A percentile compares a stretch with the other conserved stretches of the same genome.
phyloP scores from a whole-genome alignment of 2,113 vertebrate genomes.

The Vanacampus margaritifer region DNA sequence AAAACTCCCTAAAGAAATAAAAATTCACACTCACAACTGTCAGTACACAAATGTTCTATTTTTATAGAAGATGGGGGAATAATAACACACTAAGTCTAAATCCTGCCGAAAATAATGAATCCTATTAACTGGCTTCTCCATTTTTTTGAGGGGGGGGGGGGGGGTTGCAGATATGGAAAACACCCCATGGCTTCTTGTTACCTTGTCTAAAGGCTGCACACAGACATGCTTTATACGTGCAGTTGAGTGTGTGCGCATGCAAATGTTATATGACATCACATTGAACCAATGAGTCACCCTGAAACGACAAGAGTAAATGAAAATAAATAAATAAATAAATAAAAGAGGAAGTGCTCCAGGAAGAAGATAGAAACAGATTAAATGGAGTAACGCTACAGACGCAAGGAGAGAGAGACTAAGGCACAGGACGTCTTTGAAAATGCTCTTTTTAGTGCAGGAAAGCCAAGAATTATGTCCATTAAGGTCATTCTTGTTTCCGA shows the following conservation, averaged over 20 bases:
- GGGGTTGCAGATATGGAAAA: background rate
- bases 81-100: too few species aligned
- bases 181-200: background rate
- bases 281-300: slow-evolving; percentile 20
- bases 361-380: slow-evolving; percentile 19
- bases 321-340: slow-evolving; percentile 2
- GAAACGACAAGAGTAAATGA: background rate
- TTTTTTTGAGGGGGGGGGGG: too few species aligned
- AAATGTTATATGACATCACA: slow-evolving; percentile 3
- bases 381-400: slow-evolving; percentile 1
- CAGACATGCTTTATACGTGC: background rate
- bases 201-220: slow-evolving; percentile 5
- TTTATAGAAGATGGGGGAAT: background rate
- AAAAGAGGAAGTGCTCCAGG: slow-evolving; percentile 17
- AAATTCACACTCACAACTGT: background rate
- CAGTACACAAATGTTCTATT: background rate
- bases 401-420: slow-evolving; percentile 6
- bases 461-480: slow-evolving; percentile 48
- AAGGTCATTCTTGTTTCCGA: slow-evolving; percentile 58
- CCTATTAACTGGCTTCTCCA: slow-evolving; percentile 20
- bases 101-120: slow-evolving; percentile 3
- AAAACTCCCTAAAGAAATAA: background rate
- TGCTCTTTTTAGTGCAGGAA: slow-evolving; percentile 29
- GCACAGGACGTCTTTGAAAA: slow-evolving; percentile 16
- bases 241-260: background rate